Evolutionary conservation across 2,113 vertebrate genomes (phyloP), one percentile per base, ranked within the genome.

Genomic region (Odocoileus virginianus): DNA sequence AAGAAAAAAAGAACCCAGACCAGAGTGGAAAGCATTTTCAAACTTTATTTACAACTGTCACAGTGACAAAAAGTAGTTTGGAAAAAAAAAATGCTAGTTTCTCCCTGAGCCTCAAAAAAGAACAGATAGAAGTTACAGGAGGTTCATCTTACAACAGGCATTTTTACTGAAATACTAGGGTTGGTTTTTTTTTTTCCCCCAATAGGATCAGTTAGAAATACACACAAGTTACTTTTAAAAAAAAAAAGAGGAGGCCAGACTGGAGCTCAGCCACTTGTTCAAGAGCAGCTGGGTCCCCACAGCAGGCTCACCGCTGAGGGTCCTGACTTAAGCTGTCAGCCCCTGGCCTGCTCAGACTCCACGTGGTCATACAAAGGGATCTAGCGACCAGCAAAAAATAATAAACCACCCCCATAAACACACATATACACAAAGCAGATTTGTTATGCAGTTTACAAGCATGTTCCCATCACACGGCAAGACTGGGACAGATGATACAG

Each of bases 31-130:
- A 99, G 99, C 99, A 99, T 99, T 99, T 99, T 99, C 99, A 99
- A 99, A 99, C 99, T 99, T 99, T 99, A 99, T 99, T 99, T 99
- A 99, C 99, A 99, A 99, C 98, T 99, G 99, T 99, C 99, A 99
- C 99, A 99, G 99, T 99, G 99, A 99, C 99, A 99, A 99, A 99
- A 99, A 99, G 98, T 99, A 99, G 99, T 99, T 99, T 98, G 98
- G 98, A 99, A 99, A 99, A 95, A 97, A 98, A 98, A 99, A 99
- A 99, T 98, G 99, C 99, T 99, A 99, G 99, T 99, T 99, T 99
- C 98, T 99, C 99, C 99, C 99, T 99, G 99, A 99, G 99, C 99
- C 99, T 99, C 99, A 99, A 99, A 99, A 99, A 99, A 99, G 98
- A 99, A 98, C 98, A 98, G 99, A 99, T 98, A 99, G 99, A 99